Evolutionary conservation across 2,797 vertebrate species (phyloP).

Genomic region (Furcifer pardalis): DNA sequence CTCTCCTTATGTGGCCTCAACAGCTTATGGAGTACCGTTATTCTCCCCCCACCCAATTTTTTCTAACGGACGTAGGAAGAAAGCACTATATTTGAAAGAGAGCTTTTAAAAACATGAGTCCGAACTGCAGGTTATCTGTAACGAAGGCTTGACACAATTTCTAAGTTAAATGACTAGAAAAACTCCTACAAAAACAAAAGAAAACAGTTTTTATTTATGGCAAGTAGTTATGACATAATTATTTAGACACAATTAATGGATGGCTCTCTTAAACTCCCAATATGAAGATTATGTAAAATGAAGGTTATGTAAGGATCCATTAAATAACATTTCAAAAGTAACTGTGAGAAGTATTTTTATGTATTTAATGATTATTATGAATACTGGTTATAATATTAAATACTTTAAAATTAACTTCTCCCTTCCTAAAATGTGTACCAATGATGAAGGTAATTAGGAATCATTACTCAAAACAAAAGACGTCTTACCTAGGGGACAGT

Average conservation of each 20-base stretch:
- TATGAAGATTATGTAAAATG: constrained; percentile 11
- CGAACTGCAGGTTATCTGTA: no score
- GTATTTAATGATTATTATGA: no score
- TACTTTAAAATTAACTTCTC: constrained; percentile 4
- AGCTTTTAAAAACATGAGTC: no score
- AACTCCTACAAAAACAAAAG: background rate
- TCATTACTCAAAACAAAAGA: constrained; percentile 17
- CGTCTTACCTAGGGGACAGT: constrained; percentile 77
- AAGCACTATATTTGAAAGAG: background rate
- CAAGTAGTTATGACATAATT: background rate
- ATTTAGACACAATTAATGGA: background rate
- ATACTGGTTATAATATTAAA: constrained; percentile 16
- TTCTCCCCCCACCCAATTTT: no score
- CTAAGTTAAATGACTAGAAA: background rate
- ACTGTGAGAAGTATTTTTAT: constrained; percentile 12
- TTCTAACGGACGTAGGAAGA: no score
- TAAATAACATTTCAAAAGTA: background rate
- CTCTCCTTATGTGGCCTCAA: no score
- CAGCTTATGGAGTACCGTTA: no score
- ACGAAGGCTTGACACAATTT: no score
- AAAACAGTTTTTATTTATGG: background rate
- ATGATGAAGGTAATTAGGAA: constrained; percentile 14
- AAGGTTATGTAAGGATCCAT: background rate
- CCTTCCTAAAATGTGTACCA: constrained; percentile 4
- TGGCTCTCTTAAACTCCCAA: background rate